Base-by-base conservation (phyloP, 2,113 vertebrate species). In the Mystacornis crossleyi region DNA sequence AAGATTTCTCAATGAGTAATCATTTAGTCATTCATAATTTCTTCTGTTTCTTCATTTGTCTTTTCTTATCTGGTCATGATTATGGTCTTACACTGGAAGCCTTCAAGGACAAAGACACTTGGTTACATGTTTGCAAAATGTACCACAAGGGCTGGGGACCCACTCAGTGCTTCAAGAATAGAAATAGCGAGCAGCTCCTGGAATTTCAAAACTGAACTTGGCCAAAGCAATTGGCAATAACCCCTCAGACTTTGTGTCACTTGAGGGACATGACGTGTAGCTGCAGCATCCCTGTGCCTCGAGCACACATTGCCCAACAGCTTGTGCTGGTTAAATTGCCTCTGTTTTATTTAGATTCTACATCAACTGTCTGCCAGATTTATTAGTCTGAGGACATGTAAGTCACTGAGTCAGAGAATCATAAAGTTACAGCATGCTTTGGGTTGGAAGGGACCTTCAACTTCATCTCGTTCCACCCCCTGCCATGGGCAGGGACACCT, bases 311-410 rank as follows among this genome's bases (percentile, higher is more conserved):
- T 75, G 69, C 34, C 83, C 54, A 57, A 51, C 79, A 94, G 47
- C 83, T 95, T 95, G 89, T 78, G 51, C 78, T 95, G 62, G 40
- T 93, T 94, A 93, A 34, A 47, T 86, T 94, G 55, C 61, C 60
- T 72, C 36, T 55, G 47, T 50, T 92, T 89, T 90, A 79, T 75
- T 91, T 82, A 75, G 79, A 54, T 89, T 62, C 79, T 55, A 1
- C 48, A 53, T 70, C 48, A 45, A 43, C 51, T 79, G 51, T 55
- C 87, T 93, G 90, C 62, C 81, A 80, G 64, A 67, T 80, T 61
- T 83, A 66, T 93, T 90, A 89, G 64, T 67, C 86, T 93, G 54
- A 84, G 54, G 66, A 51, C 38, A 36, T 78, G 61, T 66, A 72
- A 90, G 92, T 81, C 67, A 42, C 58, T 26, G 70, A 89, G 54